Base-by-base conservation (phyloP, 2,113 vertebrate species). In the Poeciliopsis retropinna region DNA sequence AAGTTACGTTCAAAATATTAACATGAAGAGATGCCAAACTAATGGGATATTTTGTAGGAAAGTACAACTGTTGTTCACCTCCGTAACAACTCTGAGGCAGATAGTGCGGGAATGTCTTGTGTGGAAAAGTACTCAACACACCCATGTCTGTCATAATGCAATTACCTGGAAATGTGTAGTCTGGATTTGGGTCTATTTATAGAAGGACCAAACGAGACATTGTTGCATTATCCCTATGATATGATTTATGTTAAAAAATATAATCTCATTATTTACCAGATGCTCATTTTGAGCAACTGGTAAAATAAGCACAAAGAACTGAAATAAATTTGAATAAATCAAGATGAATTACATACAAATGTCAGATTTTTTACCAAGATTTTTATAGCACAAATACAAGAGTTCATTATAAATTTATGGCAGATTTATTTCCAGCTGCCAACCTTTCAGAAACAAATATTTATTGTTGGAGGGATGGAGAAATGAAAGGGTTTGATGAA, bases 41-140 rank as follows among this genome's bases (percentile, higher is more conserved):
- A 9, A 57, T 17, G 22, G 15, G 47, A 54, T 22, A 57, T 57
- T 6, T 57, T 22, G 22, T 57, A n/a, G 25, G 51, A 9, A n/a
- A n/a, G 51, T 57, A 1, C 10, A 57, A 25, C 2, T 57, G 51
- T n/a, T 57, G 8, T n/a, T 57, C 51, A 47, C 32, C 63, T 80
- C 71, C 30, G 7, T 62, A 17, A 72, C 73, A 64, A 73, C 17
- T 72, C 54, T 0, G 28, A 69, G n/a, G 25, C 37, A 13, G 29
- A 64, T 61, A 54, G 57, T 57, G 70, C 65, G 73, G 81, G 78
- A 86, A 80, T 75, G 41, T 1, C 37, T 13, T 51, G 25, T 29
- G 37, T 30, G 70, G 64, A 78, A 78, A 73, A 47, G 11, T 30
- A 41, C 69, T 64, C 65, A 72, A 67, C 54, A 41, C 57, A 57